Evolutionary conservation across 1,140 invertebrate genomes (phyloP), one percentile per base, ranked within the genome.

Genomic region (Listronotus bonariensis): DNA sequence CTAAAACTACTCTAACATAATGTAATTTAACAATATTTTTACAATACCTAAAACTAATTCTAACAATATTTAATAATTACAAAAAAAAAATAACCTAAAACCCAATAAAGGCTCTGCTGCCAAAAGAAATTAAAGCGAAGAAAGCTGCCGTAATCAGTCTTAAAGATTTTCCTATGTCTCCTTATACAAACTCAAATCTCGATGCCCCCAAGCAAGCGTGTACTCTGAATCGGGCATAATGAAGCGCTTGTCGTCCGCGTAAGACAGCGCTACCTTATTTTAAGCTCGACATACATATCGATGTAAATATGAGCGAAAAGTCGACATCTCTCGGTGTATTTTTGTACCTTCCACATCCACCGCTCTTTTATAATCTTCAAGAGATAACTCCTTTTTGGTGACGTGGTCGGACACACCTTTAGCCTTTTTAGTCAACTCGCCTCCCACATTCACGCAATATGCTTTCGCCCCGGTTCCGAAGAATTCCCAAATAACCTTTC

Each of bases 371-470:
- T 31, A 61, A 51, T 61, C 43, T 4, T n/a, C 31, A 6, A 32
- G 11, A 9, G 11, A 36, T 10, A 61, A 26, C 4, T 52, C 62
- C 6, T 51, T 57, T 55, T 48, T 64, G 20, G 75, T 51, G 9
- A 69, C 56, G 46, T 20, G 41, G 54, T 52, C 61, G 59, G 72
- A 70, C n/a, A 74, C 56, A 36, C 71, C 74, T 69, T 76, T 74
- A 8, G 69, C 65, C 64, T 71, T 72, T n/a, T 63, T 68, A 73
- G 49, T 40, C 26, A 43, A 49, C 46, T 32, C 45, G 15, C 17
- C 34, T n/a, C 15, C 45, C 11, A 34, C 17, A 51, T 61, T 52
- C 9, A 61, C 58, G 14, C 38, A 61, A 61, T 61, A 52, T 18
- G 58, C 45, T 38, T 61, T 61, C 8, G 46, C 58, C 11, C 46